These are phyloP conservation scores for Myodes glareolus DNA, from an alignment of 2,113 vertebrate species.

Conservation along the genomic window DNA sequence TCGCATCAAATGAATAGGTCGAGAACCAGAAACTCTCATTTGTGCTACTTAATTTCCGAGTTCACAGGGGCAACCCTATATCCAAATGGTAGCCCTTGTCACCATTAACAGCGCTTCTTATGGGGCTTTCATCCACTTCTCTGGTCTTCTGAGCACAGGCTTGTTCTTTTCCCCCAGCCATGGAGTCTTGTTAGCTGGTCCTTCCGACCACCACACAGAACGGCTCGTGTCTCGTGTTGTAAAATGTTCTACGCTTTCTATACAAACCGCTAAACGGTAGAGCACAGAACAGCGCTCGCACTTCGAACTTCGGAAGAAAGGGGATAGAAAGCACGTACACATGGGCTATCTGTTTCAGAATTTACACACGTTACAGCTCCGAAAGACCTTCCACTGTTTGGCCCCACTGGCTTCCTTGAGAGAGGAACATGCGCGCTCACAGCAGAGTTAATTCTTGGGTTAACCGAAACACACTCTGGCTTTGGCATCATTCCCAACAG, in stretches of 20 bases:
- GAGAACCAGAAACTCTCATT: background rate
- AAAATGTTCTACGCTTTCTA: conserved; percentile 41
- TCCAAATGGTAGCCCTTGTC: background rate
- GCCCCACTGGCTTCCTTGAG: conserved; percentile 27
- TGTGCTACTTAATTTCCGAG: background rate
- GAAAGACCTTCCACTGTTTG: conserved; percentile 56
- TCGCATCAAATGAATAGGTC: background rate
- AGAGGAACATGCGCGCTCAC: background rate
- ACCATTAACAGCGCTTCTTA: background rate
- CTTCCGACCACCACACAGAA: background rate
- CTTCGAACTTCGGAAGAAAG: conserved; percentile 58
- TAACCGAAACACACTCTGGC: background rate
- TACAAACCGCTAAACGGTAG: conserved; percentile 55
- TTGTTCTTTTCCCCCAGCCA: conserved; percentile 8
- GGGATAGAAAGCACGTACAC: conserved; percentile 63
- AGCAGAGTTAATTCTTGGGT: conserved; percentile 21
- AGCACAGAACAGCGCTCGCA: conserved; percentile 27
- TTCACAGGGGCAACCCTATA: background rate
- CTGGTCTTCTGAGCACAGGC: background rate
- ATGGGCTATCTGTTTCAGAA: conserved; percentile 54
- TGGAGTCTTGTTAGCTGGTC: background rate
- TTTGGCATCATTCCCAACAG: conserved; percentile 55
- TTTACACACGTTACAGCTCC: conserved; percentile 59
- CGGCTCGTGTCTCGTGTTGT: background rate
- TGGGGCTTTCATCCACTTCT: background rate